Evolutionary conservation across 2,888 invertebrate species (phyloP), one percentile per base, ranked within the genome.

Genomic region (Lycia hirtaria): DNA sequence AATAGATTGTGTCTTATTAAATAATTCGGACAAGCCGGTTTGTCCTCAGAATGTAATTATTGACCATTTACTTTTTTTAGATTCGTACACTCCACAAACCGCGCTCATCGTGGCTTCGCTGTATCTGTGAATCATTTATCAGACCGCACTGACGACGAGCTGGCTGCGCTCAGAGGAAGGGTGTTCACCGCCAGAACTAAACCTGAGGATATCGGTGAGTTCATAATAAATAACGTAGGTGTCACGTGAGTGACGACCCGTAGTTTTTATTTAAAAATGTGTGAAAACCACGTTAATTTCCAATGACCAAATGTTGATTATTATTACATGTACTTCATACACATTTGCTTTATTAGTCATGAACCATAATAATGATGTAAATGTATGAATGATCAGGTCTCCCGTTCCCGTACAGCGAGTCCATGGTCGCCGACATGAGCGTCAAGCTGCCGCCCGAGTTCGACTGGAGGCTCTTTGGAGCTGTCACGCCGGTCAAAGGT

Each of bases 401-500:
- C 5, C 94, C 95, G 0, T 98, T 98, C 90, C 96, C 97, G 0
- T 95, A 96, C 78, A 90, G 94, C 59, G 83, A 92, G 7, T 75
- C 92, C 0, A 87, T 93, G 51, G 76, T 94, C 2, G 69, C 72
- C 0, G 78, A 80, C 37, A 78, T 83, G 71, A 71, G 75, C 15
- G 86, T 87, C 19, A 91, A 92, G 49, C 69, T 97, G 32, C 98
- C 98, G 0, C 93, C 94, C 0, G 94, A 94, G 67, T 93, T 95
- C 72, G 98, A 99, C 84, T 99, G 98, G 98, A 95, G 98, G 69
- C 85, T 98, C 1, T 95, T 93, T 71, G 98, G 98, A 9, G 98
- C 98, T 49, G 98, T 98, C 0, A 98, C 97, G 0, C 98, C 97
- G 0, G 98, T 98, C 7, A 97, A 96, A 95, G 97, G 97, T 96